Base-by-base conservation (phyloP, 2,113 vertebrate genomes). In the Corapipo altera region DNA sequence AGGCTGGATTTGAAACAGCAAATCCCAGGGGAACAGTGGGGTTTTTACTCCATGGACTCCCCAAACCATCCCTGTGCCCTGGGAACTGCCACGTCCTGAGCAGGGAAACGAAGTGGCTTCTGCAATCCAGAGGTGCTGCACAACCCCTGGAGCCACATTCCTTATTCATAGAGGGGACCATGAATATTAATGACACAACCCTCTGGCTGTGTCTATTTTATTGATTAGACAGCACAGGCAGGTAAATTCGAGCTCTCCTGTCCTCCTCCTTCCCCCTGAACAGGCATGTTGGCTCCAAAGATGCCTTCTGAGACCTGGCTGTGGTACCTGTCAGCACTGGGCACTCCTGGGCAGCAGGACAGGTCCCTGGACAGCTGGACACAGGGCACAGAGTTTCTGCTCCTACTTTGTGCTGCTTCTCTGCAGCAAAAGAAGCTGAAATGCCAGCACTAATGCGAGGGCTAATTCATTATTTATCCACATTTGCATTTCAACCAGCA, bases 391-490 rank as follows among this genome's bases (percentile, higher is more conserved):
- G 5, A 20, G 43, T 1, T 35, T 35, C 43, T 14, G 21, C 33
- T 65, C 61, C 71, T 22, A 2, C 33, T 23, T 66, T 14, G 7
- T 9, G 66, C 75, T 58, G 71, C 39, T 52, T 72, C 18, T 61
- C 82, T 49, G 89, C 94, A 59, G 89, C 23, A 17, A 22, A 80
- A 77, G 79, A 20, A 76, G 8, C 26, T 1, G 43, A 71, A 80
- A 64, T 2, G 75, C 33, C 69, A n/a, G 5, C 14, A 0, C 54
- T 10, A 81, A 61, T 18, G 81, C 67, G 5, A 76, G 72, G 30
- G 82, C 26, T 41, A 55, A 83, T 94, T 23, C 75, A 86, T 94
- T 88, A 89, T 94, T 96, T 83, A 94, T 76, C 35, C 2, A 24
- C 76, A 70, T 84, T 51, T 77, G 85, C 94, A 74, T 88, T 88